A percentile compares a stretch with the other conserved stretches of the same genome.
phyloP scores from a whole-genome alignment of 2,797 vertebrate genomes.

The Leucoraja ocellata region DNA sequence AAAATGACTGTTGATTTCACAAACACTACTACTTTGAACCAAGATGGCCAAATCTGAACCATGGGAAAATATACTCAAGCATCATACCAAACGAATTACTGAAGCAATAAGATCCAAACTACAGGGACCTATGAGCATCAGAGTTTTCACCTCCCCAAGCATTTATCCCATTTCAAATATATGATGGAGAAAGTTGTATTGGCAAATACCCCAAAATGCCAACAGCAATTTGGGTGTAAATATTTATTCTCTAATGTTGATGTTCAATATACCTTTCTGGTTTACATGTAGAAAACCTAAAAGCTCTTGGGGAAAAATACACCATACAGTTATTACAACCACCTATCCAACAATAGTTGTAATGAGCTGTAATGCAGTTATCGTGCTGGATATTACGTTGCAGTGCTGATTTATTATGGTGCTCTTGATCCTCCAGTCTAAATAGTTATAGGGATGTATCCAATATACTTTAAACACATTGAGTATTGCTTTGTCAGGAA shows the following conservation, averaged over 20 bases:
- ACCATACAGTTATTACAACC: background rate
- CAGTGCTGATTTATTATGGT: no score
- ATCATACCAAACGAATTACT: background rate
- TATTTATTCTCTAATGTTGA: background rate
- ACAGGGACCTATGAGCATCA: background rate
- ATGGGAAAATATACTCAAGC: background rate
- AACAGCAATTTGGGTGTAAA: background rate
- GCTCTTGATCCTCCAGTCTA: no score
- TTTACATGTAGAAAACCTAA: background rate
- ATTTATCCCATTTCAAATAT: background rate
- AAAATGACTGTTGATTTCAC: background rate
- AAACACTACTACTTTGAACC: background rate
- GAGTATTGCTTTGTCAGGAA: no score
- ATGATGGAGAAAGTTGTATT: background rate
- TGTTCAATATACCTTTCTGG: background rate
- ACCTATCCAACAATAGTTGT: background rate
- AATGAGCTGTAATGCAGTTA: background rate
- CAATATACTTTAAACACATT: no score
- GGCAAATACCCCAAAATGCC: background rate
- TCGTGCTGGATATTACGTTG: no score
- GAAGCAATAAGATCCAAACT: background rate
- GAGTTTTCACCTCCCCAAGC: background rate
- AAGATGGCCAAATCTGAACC: background rate
- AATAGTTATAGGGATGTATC: no score
- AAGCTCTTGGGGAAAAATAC: background rate